Percentiles rank a stretch among this genome's conserved stretches.
phyloP scores from a whole-genome alignment of 2,797 vertebrate species.

The Gorsachius magnificus region DNA sequence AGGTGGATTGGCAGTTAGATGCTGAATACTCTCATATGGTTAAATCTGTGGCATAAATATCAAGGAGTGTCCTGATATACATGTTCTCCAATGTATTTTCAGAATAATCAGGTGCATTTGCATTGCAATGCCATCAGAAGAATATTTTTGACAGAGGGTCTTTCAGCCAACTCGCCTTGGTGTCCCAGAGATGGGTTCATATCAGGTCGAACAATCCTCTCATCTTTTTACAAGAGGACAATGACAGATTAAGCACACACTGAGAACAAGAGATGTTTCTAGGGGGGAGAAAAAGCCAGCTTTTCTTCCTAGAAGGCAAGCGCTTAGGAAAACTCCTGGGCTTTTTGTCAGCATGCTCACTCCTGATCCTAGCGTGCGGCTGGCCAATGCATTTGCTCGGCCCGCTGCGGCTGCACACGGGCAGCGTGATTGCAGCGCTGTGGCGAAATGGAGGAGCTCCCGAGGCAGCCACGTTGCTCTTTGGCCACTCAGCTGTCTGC shows the following conservation, averaged over 20 bases:
- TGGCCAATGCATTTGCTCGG: neutral
- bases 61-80: neutral
- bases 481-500: neutral
- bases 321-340: neutral
- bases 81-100: neutral
- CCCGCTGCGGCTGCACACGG: neutral
- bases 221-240: neutral
- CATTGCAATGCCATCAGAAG: neutral
- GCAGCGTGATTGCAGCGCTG: fast-evolving
- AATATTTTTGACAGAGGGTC: neutral
- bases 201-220: conserved; percentile 1
- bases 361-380: neutral
- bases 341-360: neutral
- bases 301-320: neutral
- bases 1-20: neutral
- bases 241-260: neutral
- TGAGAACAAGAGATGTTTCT: neutral
- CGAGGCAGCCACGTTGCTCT: neutral
- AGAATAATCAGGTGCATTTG: neutral
- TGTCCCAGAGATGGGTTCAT: neutral
- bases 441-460: neutral
- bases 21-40: neutral
- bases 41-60: neutral
- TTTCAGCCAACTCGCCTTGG: neutral
- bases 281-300: neutral